Evolutionary conservation across 2,797 vertebrate species (phyloP), one percentile per base, ranked within the genome.

Genomic region (Gymnocypris eckloni): DNA sequence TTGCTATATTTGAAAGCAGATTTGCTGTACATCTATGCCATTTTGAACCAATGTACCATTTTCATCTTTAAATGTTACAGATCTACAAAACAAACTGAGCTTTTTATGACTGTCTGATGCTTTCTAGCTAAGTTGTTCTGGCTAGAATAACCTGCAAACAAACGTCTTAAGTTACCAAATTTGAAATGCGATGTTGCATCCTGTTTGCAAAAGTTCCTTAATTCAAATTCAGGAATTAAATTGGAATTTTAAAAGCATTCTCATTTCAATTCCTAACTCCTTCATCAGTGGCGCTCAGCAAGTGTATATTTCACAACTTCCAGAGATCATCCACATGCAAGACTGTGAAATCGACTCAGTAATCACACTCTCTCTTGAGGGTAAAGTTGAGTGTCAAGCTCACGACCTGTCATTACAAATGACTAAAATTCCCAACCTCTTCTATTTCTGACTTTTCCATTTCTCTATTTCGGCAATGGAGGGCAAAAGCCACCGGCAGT

Each of bases 351-450:
- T 37, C 6, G 10, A 50, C 79, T 15, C 6, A 39, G 25, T 7
- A 81, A 69, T 54, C 61, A 69, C 28, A 52, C 28, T 22, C 64
- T 52, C 43, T 81, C 79, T 66, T 16, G 59, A 66, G 43, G 22
- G 43, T 75, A 25, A 16, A 28, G 59, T 25, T 43, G 78, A 80
- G 25, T 52, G 45, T 81, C 64, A 81, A 52, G 11, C 79, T 48
- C 61, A 69, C 39, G 25, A 69, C 61, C 45, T 52, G 64, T 45
- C 75, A 61, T 70, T 59, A 79, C 18, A n/a, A 28, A 22, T 11
- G 54, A 48, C 66, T 15, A 48, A 33, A 79, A 71, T 79, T 71
- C 25, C 48, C 8, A 52, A 54, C 66, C 33, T 54, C 48, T 84
- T 73, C 82, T 56, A 13, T 67, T 67, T 67, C 7, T 6, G 28